Evolutionary conservation across 2,888 invertebrate genomes (phyloP).

Genomic region (Anarsia innoxiella): DNA sequence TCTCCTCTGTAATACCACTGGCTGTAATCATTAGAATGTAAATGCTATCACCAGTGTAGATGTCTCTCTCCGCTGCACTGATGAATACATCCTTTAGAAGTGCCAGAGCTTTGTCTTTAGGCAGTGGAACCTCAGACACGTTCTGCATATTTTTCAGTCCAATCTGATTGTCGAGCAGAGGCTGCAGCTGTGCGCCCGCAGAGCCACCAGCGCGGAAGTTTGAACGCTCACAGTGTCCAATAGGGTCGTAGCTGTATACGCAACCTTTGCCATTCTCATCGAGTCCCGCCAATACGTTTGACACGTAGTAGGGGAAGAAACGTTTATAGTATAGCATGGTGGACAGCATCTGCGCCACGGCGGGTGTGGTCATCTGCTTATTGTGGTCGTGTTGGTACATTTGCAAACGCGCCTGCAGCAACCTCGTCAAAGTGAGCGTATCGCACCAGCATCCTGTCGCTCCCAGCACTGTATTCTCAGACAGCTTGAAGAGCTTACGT

Average conservation of each 20-base stretch:
- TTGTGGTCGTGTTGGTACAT: constrained; percentile 97
- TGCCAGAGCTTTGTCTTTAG: constrained; percentile 86
- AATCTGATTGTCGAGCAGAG: constrained; percentile 96
- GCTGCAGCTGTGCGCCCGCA: constrained; percentile 92
- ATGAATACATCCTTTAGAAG: constrained; percentile 97
- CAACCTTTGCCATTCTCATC: constrained; percentile 95
- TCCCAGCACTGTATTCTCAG: constrained; percentile 90
- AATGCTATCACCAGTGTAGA: constrained; percentile 96
- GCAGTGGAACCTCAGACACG: constrained; percentile 76
- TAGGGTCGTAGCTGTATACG: constrained; percentile 97
- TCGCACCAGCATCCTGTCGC: constrained; percentile 99
- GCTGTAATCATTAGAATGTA: constrained; percentile 90
- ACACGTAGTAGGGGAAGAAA: constrained; percentile 98
- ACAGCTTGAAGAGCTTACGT: constrained; percentile 89
- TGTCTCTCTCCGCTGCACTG: constrained; percentile 98
- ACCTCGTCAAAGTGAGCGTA: constrained; percentile 90
- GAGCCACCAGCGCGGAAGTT: constrained; percentile 93
- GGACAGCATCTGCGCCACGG: constrained; percentile 96
- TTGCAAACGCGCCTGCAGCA: constrained; percentile 90
- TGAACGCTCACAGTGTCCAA: constrained; percentile 93
- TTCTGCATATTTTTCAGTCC: constrained; percentile 91
- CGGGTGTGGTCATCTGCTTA: constrained; percentile 92
- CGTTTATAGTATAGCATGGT: constrained; percentile 96
- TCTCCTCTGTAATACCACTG: constrained; percentile 84
- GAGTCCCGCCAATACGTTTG: constrained; percentile 94